These are phyloP conservation scores for Nomada hirtipes DNA, from an alignment of 2,888 invertebrate species.

Conservation along the genomic window DNA sequence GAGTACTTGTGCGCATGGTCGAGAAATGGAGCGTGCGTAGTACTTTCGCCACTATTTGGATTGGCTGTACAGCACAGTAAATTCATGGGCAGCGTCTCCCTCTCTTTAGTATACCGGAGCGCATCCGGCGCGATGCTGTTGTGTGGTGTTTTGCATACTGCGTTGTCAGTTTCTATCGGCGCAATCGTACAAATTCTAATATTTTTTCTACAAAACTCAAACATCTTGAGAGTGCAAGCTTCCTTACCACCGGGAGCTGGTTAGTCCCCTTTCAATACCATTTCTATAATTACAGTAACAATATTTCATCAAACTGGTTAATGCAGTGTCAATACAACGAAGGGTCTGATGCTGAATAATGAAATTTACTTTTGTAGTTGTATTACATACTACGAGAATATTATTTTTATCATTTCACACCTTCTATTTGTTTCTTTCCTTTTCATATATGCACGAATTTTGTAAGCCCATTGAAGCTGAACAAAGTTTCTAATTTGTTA, in stretches of 20 bases:
- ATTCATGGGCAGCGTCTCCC: conserved; percentile 27
- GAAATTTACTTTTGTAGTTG: too few relatives aligned
- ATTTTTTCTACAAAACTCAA: conserved; percentile 63
- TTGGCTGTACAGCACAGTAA: conserved; percentile 14
- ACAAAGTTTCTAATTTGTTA: too few relatives aligned
- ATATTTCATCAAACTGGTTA: too few relatives aligned
- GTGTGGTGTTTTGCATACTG: conserved; percentile 76
- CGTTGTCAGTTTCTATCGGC: conserved; percentile 72
- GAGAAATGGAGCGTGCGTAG: conserved; percentile 28
- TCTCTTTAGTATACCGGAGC: conserved; percentile 77
- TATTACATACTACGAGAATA: too few relatives aligned
- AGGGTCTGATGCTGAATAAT: too few relatives aligned
- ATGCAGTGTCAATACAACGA: too few relatives aligned
- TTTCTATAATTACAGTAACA: neutral
- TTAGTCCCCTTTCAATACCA: conserved; percentile 67
- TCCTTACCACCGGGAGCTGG: conserved; percentile 82
- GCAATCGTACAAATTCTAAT: conserved; percentile 60
- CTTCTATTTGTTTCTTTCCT: too few relatives aligned
- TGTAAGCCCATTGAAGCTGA: too few relatives aligned
- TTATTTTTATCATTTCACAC: too few relatives aligned
- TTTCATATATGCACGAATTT: too few relatives aligned
- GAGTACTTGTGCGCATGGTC: neutral
- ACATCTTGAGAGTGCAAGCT: conserved; percentile 69
- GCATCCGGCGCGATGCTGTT: conserved; percentile 82
- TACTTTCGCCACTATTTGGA: conserved; percentile 17